phyloP scores from a whole-genome alignment of 1,140 invertebrate species.

The Halyomorpha halys region DNA sequence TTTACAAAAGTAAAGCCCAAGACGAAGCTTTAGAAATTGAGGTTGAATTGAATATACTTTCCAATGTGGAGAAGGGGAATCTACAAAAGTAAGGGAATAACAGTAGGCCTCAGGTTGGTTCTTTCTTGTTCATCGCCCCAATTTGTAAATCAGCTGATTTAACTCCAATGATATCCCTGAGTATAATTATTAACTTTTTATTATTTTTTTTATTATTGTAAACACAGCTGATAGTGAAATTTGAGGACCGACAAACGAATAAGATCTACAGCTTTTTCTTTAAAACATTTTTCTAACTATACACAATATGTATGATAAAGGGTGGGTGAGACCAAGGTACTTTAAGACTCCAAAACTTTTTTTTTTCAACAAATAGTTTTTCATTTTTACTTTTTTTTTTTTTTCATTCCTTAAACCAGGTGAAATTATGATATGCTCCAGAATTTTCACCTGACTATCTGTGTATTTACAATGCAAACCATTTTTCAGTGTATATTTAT shows the following conservation, averaged over 20 bases:
- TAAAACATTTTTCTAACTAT: conserved; percentile 8
- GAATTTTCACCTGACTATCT: not conserved
- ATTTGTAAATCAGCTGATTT: conserved; percentile 1
- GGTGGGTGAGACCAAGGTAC: conserved; percentile 10
- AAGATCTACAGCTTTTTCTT: conserved; percentile 13
- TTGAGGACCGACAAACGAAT: not conserved
- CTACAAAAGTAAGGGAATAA: conserved; percentile 1
- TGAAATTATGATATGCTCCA: not conserved
- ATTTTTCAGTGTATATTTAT: conserved; percentile 2
- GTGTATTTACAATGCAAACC: conserved; percentile 16
- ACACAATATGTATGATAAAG: conserved; percentile 13
- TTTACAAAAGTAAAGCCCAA: conserved; percentile 12
- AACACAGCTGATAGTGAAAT: conserved; percentile 9
- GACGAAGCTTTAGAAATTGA: conserved; percentile 16
- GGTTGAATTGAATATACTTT: conserved; percentile 8
- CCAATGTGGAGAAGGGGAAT: not conserved
- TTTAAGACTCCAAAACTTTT: conserved; percentile 10
- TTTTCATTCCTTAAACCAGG: not conserved
- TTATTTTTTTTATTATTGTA: not conserved
- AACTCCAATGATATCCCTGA: conserved; percentile 3
- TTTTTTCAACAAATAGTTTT: not conserved
- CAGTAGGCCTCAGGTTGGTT: conserved; percentile 18
- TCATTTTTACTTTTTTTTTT: not conserved
- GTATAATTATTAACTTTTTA: conserved; percentile 8
- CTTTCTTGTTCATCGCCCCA: conserved; percentile 4